phyloP scores from a whole-genome alignment of 2,888 invertebrate genomes.

The Lasius platythorax region DNA sequence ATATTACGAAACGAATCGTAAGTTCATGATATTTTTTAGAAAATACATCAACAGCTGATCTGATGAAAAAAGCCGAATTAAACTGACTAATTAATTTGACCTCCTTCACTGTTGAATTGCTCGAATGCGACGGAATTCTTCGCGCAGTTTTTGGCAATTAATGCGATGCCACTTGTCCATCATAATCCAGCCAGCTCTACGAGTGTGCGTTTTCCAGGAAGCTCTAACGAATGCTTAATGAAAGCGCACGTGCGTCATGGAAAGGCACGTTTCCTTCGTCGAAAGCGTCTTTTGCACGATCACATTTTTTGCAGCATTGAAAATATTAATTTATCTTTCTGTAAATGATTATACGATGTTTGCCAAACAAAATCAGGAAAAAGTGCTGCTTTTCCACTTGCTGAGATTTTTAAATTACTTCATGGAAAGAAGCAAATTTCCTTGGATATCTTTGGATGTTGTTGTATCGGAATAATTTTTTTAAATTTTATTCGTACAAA shows the following conservation, averaged over 20 bases:
- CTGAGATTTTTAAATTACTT: not conserved
- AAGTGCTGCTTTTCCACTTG: not conserved
- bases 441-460: not conserved
- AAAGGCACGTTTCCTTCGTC: not conserved
- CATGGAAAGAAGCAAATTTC: not conserved
- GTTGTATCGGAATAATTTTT: not conserved
- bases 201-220: constrained; percentile 5
- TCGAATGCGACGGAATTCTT: constrained; percentile 55
- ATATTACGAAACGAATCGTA: constrained; percentile 5
- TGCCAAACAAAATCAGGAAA: not conserved
- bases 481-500: not conserved
- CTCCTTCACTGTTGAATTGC: constrained; percentile 75
- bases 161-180: constrained; percentile 53
- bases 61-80: constrained; percentile 22
- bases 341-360: not conserved
- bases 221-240: not conserved
- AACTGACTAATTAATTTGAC: constrained; percentile 73
- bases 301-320: not conserved
- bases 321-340: not conserved
- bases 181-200: not conserved
- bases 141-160: constrained; percentile 75
- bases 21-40: constrained; percentile 38
- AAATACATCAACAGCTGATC: constrained; percentile 23
- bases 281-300: not conserved
- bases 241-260: not conserved